Evolutionary conservation across 2,113 vertebrate species (phyloP).

Genomic region (Poeciliopsis occidentalis): DNA sequence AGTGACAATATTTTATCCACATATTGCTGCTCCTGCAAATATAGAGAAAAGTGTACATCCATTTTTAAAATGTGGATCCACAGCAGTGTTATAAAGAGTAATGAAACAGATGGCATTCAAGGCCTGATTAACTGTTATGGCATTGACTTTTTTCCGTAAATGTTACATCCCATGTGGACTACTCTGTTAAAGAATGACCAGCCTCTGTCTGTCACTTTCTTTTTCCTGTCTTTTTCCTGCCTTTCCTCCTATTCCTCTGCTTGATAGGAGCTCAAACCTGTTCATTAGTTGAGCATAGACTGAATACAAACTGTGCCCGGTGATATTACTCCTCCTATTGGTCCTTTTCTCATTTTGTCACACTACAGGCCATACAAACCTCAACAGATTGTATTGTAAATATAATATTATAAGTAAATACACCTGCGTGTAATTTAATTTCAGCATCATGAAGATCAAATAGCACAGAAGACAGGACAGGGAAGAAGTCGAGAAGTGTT

Average conservation of each 20-base stretch:
- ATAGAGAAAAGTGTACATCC: conserved; percentile 7
- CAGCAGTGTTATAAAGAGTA: conserved; percentile 38
- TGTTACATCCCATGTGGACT: conserved; percentile 70
- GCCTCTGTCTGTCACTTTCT: conserved; percentile 23
- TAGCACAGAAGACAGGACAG: not conserved
- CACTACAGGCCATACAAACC: not conserved
- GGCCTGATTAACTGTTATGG: conserved; percentile 75
- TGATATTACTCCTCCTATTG: not conserved
- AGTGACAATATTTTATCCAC: conserved; percentile 24
- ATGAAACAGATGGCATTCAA: conserved; percentile 71
- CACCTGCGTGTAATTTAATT: too few relatives aligned
- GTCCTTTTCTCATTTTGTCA: not conserved
- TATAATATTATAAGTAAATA: not conserved
- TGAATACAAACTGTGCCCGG: not conserved
- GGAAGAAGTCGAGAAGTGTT: not conserved
- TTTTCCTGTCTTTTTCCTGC: conserved; percentile 12
- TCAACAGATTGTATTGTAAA: not conserved
- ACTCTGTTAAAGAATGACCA: conserved; percentile 60
- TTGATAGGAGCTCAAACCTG: conserved; percentile 54
- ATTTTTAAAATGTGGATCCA: conserved; percentile 25
- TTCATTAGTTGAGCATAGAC: conserved; percentile 44
- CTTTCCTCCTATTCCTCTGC: conserved; percentile 13
- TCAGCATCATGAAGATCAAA: not conserved
- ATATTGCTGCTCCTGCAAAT: conserved; percentile 10
- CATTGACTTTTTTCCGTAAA: conserved; percentile 75